phyloP scores from a whole-genome alignment of 2,797 vertebrate species.

The Liparis tanakae region DNA sequence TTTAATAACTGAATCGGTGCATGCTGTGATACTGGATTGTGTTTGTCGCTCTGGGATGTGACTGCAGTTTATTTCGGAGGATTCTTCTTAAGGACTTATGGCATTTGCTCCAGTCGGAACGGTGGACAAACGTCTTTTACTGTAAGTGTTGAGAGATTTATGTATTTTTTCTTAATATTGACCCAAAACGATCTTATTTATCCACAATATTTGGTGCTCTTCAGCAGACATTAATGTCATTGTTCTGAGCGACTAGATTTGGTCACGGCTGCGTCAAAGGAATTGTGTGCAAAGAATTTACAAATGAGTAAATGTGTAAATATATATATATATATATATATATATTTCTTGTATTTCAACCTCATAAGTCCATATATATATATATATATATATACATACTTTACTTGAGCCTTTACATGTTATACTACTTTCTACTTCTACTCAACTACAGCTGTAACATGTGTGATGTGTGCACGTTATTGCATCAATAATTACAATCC shows the following conservation, averaged over 20 bases:
- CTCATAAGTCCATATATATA: not conserved
- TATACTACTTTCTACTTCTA: not conserved
- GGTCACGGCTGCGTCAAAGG: not conserved
- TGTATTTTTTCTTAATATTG: not conserved
- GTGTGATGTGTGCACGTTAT: not conserved
- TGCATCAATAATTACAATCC: constrained; percentile 1
- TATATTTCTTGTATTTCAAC: not conserved
- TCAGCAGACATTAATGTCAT: not conserved
- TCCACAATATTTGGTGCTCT: accelerated
- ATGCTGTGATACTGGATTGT: constrained; percentile 4
- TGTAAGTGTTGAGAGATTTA: constrained; percentile 37
- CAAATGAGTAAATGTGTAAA: not conserved
- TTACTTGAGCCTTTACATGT: not conserved
- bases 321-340: not conserved
- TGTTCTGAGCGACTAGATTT: not conserved
- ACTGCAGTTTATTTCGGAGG: not conserved
- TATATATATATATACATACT: not conserved
- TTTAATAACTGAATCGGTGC: not conserved
- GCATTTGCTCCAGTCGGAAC: constrained; percentile 11
- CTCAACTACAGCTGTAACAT: not conserved
- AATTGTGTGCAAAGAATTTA: not conserved
- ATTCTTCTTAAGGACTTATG: constrained; percentile 3
- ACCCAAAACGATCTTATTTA: not conserved
- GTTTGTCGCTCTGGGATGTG: constrained; percentile 18
- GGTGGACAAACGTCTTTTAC: not conserved